Base-by-base conservation (phyloP, 2,113 vertebrate genomes). In the Psephotus haematonotus region DNA sequence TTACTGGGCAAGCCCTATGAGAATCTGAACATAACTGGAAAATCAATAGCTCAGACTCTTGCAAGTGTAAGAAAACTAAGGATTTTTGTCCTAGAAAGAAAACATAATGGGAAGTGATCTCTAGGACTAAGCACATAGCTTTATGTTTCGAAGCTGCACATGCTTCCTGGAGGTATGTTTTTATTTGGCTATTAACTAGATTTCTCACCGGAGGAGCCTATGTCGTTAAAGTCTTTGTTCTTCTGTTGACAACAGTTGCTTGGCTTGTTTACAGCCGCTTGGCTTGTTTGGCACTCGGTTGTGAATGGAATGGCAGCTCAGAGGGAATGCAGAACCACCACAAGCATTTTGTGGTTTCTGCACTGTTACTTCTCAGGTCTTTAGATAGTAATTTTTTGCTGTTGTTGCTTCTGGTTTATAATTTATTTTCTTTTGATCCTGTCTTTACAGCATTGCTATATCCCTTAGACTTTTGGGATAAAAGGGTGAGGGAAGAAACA, bases 181-280 rank as follows among this genome's bases (percentile, higher is more conserved):
- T 91, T 47, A 22, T 65, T 47, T 79, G 55, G 43, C 57, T 71
- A 2, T 71, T 70, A 52, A 70, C 33, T 71, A 59, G 55, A 52
- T 35, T 71, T 33, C 46, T 62, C 33, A 6, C 67, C 52, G 68
- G 84, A 86, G 33, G 37, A 82, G 57, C 50, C n/a, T 25, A 19
- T 67, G 67, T 37, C 62, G 49, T n/a, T 83, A 41, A 17, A n/a
- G 52, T 18, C 71, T 89, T 50, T n/a, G 62, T 65, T 79, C 20
- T 41, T 88, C 70, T 57, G 33, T n/a, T 89, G 57, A 60, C 65
- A 88, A 9, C 90, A 88, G 80, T 50, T 79, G 49, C 76, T 82
- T 78, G 10, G n/a, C 81, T 70, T 49, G 29, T 65, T 88, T 39
- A 39, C 39, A 88, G 76, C 55, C 75, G 49, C 76, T 82, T 78